Base-by-base conservation (phyloP, 2,797 vertebrate species). In the Premnoplex brunnescens region DNA sequence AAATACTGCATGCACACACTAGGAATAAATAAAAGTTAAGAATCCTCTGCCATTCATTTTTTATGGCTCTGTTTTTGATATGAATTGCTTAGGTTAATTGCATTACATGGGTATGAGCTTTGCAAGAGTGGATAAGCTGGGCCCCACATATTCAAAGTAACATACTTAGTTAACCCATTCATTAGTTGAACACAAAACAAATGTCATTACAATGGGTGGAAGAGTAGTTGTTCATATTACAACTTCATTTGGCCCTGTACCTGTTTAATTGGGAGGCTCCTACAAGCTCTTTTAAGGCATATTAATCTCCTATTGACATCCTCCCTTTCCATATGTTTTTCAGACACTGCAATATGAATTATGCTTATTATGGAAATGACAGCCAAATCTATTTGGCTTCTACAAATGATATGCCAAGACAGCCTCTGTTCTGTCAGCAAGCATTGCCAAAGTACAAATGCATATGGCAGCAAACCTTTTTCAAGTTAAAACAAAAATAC, bases 321-420 rank as follows among this genome's bases (percentile, higher is more conserved):
- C 74, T 67, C 69, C 69, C 49, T 85, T 95, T 93, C 73, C 78
- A 27, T 77, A 89, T 91, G 91, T 94, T 95, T 90, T 97, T 93
- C 92, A 90, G 92, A 96, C 39, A 43, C 55, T 92, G 43, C 51
- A 95, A 80, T 94, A 91, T 95, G 93, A 95, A 96, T 94, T 97
- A 96, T 91, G 62, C 79, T 95, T 95, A 77, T 91, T 94, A 93
- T 73, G 91, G 85, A 95, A 96, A 95, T 92, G 96, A 96, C 88
- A 95, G 92, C 95, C 93, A 95, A 94, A 93, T 95, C 89, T 96
- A 85, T 95, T 97, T 96, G 94, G 78, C 91, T 94, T 23, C 66
- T 93, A 91, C 91, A 95, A 95, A 80, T 94, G 93, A 97, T 94
- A 85, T 91, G 84, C 97, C 96, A 96, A 96, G 93, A 95, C 88